Evolutionary conservation across 2,888 invertebrate species (phyloP).

Genomic region (Chirona hameri): DNA sequence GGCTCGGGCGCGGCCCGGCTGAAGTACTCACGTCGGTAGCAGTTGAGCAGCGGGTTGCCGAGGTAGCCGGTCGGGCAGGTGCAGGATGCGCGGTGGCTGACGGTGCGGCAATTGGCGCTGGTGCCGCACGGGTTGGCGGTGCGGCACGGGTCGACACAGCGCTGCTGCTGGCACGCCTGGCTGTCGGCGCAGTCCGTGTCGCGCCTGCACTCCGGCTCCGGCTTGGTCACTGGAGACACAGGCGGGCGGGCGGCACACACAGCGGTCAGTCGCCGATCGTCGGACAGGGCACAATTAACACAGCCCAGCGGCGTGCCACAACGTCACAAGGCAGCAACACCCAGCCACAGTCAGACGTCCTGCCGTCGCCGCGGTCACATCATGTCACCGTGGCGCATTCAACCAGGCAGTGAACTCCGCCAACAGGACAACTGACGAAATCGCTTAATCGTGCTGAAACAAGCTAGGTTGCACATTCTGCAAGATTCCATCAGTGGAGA

Average conservation of each 20-base stretch:
- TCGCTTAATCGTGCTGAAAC: too few species aligned
- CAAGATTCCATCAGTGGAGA: too few species aligned
- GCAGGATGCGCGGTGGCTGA: constrained; percentile 73
- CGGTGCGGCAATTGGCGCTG: constrained; percentile 72
- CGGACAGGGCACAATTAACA: too few species aligned
- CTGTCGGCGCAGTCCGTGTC: constrained; percentile 44
- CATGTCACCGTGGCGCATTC: not conserved
- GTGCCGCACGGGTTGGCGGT: constrained; percentile 74
- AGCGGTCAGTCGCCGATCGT: too few species aligned
- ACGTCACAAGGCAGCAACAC: too few species aligned
- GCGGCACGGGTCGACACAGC: constrained; percentile 56
- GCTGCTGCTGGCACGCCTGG: constrained; percentile 44
- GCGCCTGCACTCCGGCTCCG: constrained; percentile 42
- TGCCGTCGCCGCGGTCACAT: too few species aligned
- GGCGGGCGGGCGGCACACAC: not conserved
- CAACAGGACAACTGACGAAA: too few species aligned
- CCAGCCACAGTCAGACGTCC: too few species aligned
- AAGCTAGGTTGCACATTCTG: too few species aligned
- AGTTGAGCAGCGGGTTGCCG: constrained; percentile 78
- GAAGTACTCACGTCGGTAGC: constrained; percentile 76
- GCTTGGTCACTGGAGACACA: not conserved
- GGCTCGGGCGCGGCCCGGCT: not conserved
- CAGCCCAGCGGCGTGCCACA: too few species aligned
- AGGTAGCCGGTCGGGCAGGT: constrained; percentile 74
- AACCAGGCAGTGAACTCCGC: too few species aligned